phyloP scores from a whole-genome alignment of 2,888 invertebrate genomes.

The Drosophila kambysellisi region DNA sequence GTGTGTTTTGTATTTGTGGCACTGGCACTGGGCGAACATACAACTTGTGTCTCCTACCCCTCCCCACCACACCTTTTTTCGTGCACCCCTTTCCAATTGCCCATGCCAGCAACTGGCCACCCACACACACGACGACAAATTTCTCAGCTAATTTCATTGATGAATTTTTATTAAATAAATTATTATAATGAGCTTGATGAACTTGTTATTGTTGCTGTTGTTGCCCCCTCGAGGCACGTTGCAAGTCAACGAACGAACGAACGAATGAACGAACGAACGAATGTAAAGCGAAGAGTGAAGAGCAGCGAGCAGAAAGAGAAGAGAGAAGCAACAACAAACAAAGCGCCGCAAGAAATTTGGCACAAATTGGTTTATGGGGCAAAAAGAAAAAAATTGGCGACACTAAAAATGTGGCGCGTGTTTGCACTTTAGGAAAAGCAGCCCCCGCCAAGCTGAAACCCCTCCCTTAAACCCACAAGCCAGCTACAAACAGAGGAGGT shows the following conservation, averaged over 20 bases:
- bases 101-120: neutral
- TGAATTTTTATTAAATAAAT: constrained; percentile 82
- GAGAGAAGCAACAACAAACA: constrained; percentile 36
- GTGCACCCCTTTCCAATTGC: constrained; percentile 1
- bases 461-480: neutral
- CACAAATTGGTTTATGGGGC: constrained; percentile 58
- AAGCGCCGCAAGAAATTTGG: constrained; percentile 46
- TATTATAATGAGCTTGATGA: constrained; percentile 69
- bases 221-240: constrained; percentile 47
- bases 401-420: constrained; percentile 68
- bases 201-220: constrained; percentile 7
- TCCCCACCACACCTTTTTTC: neutral
- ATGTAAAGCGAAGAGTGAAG: neutral
- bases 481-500: neutral
- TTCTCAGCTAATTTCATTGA: constrained; percentile 78
- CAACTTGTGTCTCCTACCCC: neutral
- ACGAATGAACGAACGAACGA: neutral
- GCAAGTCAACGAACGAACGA: constrained; percentile 67
- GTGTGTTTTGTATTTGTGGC: constrained; percentile 41
- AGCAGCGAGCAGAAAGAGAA: constrained; percentile 8
- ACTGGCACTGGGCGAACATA: neutral
- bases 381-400: constrained; percentile 43
- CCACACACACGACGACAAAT: constrained; percentile 22
- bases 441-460: no score
- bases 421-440: constrained; percentile 68